Evolutionary conservation across 2,888 invertebrate species (phyloP), one percentile per base, ranked within the genome.

Genomic region (Allophyes oxyacanthae): DNA sequence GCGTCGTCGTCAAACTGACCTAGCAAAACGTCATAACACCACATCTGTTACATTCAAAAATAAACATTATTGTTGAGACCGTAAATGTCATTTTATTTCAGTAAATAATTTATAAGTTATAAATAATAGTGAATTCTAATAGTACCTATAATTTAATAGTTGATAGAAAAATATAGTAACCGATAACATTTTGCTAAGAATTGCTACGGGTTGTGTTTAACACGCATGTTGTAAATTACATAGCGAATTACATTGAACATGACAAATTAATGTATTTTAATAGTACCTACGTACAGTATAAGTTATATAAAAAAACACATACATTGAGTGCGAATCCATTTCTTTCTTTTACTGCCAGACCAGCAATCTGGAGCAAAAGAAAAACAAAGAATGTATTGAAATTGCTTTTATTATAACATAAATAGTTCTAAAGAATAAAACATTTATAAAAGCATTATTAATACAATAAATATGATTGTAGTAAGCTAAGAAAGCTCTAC

Each of bases 81-180:
- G 45, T 57, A 72, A 30, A 50, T 44, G n/a, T 52, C 9, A 57
- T 25, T 64, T 57, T 41, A 28, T 11, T 40, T 41, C 43, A 49
- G 2, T 0, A 26, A 0, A 8, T 10, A 48, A 15, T 54, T 3
- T 37, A 32, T 20, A 14, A 56, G 58, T 58, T 64, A 66, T 48
- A 68, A 64, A 56, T 68, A 69, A 72, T 72, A 36, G 30, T 46
- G 30, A 54, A 51, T 50, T 50, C 36, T 58, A 63, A 68, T 64
- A 70, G 68, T 77, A 52, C 56, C 37, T 70, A 82, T 81, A 85
- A 86, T 83, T 87, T 84, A 83, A 86, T 83, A 80, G 80, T 85
- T 82, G 77, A 85, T 86, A 85, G 81, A 84, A 83, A 82, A 85
- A 86, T 84, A 85, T 55, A 83, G 80, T 81, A 72, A 82, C 70